Evolutionary conservation across 2,888 invertebrate genomes (phyloP).

Genomic region (Oligia strigilis): DNA sequence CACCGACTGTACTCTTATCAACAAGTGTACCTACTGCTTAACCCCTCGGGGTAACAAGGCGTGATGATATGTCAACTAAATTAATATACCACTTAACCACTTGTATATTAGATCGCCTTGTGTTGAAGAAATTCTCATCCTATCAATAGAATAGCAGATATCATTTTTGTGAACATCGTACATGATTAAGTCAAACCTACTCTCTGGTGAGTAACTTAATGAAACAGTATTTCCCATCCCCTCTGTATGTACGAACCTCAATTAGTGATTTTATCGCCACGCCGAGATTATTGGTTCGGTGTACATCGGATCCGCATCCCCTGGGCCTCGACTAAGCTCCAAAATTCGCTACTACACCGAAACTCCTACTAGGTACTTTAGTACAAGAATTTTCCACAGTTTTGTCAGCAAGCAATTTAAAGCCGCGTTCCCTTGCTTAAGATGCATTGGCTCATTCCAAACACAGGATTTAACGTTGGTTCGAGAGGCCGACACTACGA

Average conservation of each 20-base stretch:
- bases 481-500: constrained; percentile 79
- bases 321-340: constrained; percentile 62
- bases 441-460: constrained; percentile 89
- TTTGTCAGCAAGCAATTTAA: constrained; percentile 83
- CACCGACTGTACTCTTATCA: not conserved
- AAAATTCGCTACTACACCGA: constrained; percentile 69
- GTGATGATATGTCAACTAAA: not conserved
- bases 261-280: constrained; percentile 54
- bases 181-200: constrained; percentile 16
- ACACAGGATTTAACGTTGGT: constrained; percentile 86
- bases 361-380: constrained; percentile 57
- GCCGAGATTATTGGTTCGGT: constrained; percentile 55
- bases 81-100: not conserved
- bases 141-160: not conserved
- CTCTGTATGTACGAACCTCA: constrained; percentile 30
- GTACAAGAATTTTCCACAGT: constrained; percentile 73
- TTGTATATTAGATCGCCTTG: too few relatives aligned
- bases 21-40: not conserved
- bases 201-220: constrained; percentile 40
- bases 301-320: constrained; percentile 49
- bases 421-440: constrained; percentile 85
- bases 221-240: constrained; percentile 36
- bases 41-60: not conserved
- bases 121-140: not conserved
- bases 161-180: constrained; percentile 8